Percentiles rank a stretch among this genome's conserved stretches.
These are phyloP conservation scores for Dione juno DNA, from an alignment of 2,888 invertebrate species.

Conservation along the genomic window DNA sequence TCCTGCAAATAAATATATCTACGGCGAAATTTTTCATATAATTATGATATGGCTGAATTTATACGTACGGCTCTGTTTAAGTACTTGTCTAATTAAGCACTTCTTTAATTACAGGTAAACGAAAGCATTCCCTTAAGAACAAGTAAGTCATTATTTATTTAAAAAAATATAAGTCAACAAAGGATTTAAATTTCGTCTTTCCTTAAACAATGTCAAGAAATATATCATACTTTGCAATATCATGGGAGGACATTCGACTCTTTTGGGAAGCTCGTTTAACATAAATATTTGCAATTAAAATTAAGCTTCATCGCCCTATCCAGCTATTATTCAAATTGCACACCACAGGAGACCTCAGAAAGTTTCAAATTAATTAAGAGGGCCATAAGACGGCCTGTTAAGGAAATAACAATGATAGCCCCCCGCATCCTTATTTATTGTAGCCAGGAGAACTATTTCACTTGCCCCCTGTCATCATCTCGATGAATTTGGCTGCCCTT, in stretches of 20 bases:
- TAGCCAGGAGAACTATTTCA: conserved; percentile 69
- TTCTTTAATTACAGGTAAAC: conserved; percentile 14
- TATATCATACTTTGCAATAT: conserved; percentile 77
- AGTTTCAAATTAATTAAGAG: conserved; percentile 84
- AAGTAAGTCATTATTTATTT: conserved; percentile 27
- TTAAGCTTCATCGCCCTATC: conserved; percentile 79
- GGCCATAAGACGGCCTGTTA: conserved; percentile 82
- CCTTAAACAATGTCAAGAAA: conserved; percentile 57
- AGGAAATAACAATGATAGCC: conserved; percentile 79
- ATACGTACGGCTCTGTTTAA: neutral
- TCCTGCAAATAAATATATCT: neutral
- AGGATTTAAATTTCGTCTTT: conserved; percentile 31
- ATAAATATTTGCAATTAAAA: conserved; percentile 84
- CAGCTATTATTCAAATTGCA: conserved; percentile 82
- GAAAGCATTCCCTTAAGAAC: conserved; percentile 7
- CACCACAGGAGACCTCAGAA: conserved; percentile 82
- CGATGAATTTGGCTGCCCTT: conserved; percentile 56
- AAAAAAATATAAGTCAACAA: conserved; percentile 29
- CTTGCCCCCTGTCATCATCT: conserved; percentile 68
- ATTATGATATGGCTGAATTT: neutral
- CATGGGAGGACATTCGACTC: conserved; percentile 47
- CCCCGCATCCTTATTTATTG: conserved; percentile 75
- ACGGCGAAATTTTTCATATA: neutral
- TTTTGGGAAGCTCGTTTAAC: conserved; percentile 71
- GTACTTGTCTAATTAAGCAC: neutral